Conservation (phyloP, 1,140 invertebrate species). For the Brachionus plicatilis region DNA sequence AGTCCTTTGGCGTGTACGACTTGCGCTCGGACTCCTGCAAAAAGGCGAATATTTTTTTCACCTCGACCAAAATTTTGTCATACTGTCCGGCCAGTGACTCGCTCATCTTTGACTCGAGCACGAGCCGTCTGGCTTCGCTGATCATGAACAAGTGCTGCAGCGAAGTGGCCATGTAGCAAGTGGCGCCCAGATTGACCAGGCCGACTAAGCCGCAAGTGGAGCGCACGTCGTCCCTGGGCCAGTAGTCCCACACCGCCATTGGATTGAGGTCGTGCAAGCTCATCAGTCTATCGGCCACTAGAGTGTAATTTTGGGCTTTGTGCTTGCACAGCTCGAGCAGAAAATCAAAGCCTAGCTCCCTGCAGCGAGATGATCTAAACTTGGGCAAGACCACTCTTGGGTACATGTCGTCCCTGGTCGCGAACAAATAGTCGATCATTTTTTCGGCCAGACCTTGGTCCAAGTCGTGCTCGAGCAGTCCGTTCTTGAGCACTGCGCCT, state of each 20-base stretch:
- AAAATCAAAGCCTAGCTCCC: neutral
- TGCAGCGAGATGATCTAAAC: neutral
- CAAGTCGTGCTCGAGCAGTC: neutral
- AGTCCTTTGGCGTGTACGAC: constrained; percentile 85
- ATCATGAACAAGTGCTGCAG: constrained; percentile 96
- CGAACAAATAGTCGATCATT: constrained; percentile 8
- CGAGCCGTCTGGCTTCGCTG: constrained; percentile 75
- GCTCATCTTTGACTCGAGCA: constrained; percentile 63
- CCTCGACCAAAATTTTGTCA: constrained; percentile 71
- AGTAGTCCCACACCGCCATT: constrained; percentile 13
- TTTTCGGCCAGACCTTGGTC: neutral
- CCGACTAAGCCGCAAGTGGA: constrained; percentile 67
- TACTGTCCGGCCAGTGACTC: constrained; percentile 65
- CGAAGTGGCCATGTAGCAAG: constrained; percentile 92
- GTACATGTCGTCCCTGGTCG: neutral
- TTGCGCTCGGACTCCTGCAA: constrained; percentile 85
- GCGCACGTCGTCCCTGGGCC: constrained; percentile 19
- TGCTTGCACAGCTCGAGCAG: constrained; percentile 5
- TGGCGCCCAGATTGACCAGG: constrained; percentile 87
- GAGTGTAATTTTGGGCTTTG: neutral
- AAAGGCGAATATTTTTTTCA: constrained; percentile 92
- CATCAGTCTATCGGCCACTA: neutral
- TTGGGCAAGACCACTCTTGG: constrained; percentile 5
- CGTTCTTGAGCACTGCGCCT: neutral
- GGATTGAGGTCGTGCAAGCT: neutral